Conservation (phyloP, 2,113 vertebrate species). For the Lophura nycthemera region DNA sequence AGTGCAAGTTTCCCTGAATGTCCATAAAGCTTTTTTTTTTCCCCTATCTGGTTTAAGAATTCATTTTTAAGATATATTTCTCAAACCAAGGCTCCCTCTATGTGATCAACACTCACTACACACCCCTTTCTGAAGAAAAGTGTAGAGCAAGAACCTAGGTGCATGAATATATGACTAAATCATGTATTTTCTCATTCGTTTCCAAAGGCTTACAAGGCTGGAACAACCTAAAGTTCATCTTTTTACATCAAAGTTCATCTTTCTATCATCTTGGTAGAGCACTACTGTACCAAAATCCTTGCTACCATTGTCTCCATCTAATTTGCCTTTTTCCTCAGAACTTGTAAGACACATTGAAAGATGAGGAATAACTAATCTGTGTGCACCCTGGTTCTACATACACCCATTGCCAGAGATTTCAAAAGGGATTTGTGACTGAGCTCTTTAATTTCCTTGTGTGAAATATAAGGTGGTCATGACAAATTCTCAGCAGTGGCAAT, state of each 20-base stretch:
- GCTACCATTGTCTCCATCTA: not conserved
- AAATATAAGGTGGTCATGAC: not conserved
- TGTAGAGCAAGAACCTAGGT: not conserved
- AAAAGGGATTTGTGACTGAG: not conserved
- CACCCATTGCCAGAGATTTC: accelerated
- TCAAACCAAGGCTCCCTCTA: not conserved
- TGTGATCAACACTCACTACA: not conserved
- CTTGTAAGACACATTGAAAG: not conserved
- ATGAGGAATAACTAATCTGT: not conserved
- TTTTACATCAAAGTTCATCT: not conserved
- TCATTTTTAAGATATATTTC: not conserved
- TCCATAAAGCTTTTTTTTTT: not conserved
- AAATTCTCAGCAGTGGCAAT: not conserved
- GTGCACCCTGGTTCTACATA: not conserved
- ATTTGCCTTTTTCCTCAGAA: not conserved
- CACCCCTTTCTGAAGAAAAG: not conserved
- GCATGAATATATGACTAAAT: not conserved
- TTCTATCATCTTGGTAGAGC: not conserved
- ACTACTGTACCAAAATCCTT: not conserved
- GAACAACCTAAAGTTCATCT: not conserved
- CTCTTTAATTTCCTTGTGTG: not conserved
- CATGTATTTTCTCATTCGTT: not conserved
- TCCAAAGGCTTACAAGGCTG: not conserved
- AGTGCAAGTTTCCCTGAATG: not conserved
- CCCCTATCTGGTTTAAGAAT: not conserved